Percentiles rank a stretch among this genome's conserved stretches.
phyloP scores from a whole-genome alignment of 2,797 vertebrate species.

The Cyclopterus lumpus region DNA sequence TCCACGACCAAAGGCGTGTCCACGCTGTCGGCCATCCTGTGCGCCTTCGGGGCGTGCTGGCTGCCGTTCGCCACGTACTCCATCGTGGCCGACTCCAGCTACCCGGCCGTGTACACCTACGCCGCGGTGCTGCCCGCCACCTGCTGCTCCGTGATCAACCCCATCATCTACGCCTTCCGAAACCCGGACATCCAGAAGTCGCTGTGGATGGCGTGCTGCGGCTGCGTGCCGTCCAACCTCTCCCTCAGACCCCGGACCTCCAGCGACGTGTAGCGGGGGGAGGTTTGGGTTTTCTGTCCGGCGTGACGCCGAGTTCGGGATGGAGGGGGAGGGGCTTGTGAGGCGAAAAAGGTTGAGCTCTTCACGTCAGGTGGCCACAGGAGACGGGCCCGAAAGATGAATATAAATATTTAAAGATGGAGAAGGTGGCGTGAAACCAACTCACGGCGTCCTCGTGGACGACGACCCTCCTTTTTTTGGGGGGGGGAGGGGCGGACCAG shows the following conservation, averaged over 20 bases:
- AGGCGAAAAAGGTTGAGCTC: neutral
- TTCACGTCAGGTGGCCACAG: constrained; percentile 26
- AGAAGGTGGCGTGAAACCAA: constrained; percentile 52
- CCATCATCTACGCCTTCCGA: constrained; percentile 92
- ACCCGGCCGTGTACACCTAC: constrained; percentile 90
- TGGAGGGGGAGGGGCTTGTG: neutral
- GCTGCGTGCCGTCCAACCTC: constrained; percentile 86
- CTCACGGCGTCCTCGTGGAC: too few relatives aligned
- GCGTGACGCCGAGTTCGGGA: constrained; percentile 28
- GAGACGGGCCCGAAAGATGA: constrained; percentile 11
- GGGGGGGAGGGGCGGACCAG: neutral
- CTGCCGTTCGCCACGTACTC: constrained; percentile 92
- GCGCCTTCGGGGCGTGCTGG: constrained; percentile 93
- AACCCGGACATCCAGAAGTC: constrained; percentile 95
- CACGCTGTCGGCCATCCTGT: constrained; percentile 90
- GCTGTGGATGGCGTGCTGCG: constrained; percentile 91
- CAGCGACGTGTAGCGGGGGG: constrained; percentile 88
- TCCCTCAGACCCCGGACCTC: constrained; percentile 90
- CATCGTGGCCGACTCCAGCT: constrained; percentile 90
- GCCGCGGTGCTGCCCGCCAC: constrained; percentile 89
- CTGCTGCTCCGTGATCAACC: constrained; percentile 92
- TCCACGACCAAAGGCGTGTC: constrained; percentile 93
- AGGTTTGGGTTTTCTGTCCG: constrained; percentile 35
- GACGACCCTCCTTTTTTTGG: neutral
- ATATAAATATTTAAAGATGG: neutral